A percentile compares a stretch with the other conserved stretches of the same genome.
These are phyloP conservation scores for Dryobotodes eremita DNA, from an alignment of 2,888 invertebrate genomes.

Conservation along the genomic window DNA sequence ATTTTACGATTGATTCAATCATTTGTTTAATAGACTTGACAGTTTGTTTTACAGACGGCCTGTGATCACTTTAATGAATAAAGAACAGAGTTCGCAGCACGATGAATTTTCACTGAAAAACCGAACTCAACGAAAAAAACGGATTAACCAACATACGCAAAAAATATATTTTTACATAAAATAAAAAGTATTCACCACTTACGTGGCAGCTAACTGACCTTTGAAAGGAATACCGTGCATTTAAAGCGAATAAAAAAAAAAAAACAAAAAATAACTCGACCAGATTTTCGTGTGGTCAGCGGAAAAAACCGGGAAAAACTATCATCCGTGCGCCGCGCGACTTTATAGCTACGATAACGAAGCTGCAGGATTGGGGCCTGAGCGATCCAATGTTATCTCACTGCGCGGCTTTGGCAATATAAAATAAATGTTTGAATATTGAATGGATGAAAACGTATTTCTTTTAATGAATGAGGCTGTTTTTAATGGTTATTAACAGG, in stretches of 20 bases:
- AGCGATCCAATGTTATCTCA: slow-evolving; percentile 70
- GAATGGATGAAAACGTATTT: slow-evolving; percentile 27
- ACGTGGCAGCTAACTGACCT: slow-evolving; percentile 57
- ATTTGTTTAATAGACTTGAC: background rate
- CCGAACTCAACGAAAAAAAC: too few relatives aligned
- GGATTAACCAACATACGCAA: background rate
- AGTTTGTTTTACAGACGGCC: background rate
- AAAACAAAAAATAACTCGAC: slow-evolving; percentile 63
- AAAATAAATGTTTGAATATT: slow-evolving; percentile 54
- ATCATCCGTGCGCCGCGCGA: slow-evolving; percentile 76
- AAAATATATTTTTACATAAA: slow-evolving; percentile 8
- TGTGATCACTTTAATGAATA: background rate
- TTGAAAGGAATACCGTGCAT: slow-evolving; percentile 61
- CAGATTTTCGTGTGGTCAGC: slow-evolving; percentile 81
- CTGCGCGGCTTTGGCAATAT: slow-evolving; percentile 60
- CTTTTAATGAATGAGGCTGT: slow-evolving; percentile 26
- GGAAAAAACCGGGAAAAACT: slow-evolving; percentile 77
- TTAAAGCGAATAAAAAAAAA: slow-evolving; percentile 56
- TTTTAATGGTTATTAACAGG: slow-evolving; percentile 19
- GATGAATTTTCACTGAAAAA: too few relatives aligned
- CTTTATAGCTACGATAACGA: slow-evolving; percentile 83
- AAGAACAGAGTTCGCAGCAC: background rate
- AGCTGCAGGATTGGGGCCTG: slow-evolving; percentile 70
- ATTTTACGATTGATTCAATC: background rate
- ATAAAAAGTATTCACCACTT: slow-evolving; percentile 45